Evolutionary conservation across 2,113 vertebrate species (phyloP).

Genomic region (Acrocephalus arundinaceus): DNA sequence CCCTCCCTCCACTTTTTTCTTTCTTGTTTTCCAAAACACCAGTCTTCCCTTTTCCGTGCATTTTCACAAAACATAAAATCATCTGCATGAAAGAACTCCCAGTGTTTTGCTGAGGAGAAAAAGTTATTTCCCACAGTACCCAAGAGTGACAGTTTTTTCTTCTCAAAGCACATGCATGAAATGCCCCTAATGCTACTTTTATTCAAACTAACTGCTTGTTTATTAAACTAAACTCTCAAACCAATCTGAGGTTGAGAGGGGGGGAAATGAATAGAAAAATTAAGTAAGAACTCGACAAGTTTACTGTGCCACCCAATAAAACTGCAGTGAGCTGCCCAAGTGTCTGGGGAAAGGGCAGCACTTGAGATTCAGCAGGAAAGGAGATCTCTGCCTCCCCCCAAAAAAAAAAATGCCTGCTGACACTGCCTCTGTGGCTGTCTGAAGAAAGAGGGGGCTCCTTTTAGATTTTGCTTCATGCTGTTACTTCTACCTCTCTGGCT

Average conservation of each 20-base stretch:
- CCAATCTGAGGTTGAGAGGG: not conserved
- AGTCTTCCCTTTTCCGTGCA: not conserved
- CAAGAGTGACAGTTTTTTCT: not conserved
- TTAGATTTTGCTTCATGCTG: not conserved
- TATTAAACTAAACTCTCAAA: slow-evolving; percentile 20
- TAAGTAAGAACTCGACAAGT: not conserved
- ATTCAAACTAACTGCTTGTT: slow-evolving; percentile 35
- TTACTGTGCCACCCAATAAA: not conserved
- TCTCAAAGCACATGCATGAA: not conserved
- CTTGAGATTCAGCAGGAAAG: not conserved
- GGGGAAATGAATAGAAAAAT: not conserved
- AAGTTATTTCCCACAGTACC: not conserved
- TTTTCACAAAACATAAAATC: not conserved
- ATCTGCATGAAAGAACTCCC: not conserved
- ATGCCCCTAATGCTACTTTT: not conserved
- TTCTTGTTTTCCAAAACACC: not conserved
- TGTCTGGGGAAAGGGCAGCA: not conserved
- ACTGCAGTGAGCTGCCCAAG: not conserved
- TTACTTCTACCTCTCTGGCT: not conserved
- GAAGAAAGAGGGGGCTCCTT: not conserved
- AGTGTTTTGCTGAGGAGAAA: not conserved
- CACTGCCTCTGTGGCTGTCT: not conserved
- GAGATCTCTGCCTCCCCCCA: not conserved
- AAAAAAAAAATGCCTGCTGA: not conserved
- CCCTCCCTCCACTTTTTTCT: not conserved